Percentiles rank a stretch among this genome's conserved stretches.
phyloP scores from a whole-genome alignment of 1,140 invertebrate genomes.

The Euschistus heros region DNA sequence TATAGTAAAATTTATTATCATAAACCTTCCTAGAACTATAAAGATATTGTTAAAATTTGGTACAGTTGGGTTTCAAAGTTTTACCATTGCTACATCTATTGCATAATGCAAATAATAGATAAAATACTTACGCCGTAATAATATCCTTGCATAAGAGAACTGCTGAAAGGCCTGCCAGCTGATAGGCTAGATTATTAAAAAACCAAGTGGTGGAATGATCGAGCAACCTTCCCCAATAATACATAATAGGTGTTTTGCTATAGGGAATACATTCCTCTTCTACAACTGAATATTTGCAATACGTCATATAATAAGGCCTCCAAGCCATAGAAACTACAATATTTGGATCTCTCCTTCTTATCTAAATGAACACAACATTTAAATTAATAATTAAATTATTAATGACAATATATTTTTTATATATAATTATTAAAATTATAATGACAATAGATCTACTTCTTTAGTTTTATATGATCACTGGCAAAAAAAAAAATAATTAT shows the following conservation, averaged over 20 bases:
- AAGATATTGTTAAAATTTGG: too few species aligned
- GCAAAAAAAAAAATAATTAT: too few species aligned
- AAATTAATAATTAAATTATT: too few species aligned
- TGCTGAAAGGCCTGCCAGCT: constrained; percentile 47
- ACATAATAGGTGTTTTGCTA: not conserved
- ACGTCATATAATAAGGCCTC: constrained; percentile 45
- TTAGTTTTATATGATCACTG: too few species aligned
- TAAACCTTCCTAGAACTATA: too few species aligned
- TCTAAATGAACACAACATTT: constrained; percentile 39
- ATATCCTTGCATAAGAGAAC: constrained; percentile 58
- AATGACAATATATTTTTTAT: too few species aligned
- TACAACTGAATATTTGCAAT: constrained; percentile 34
- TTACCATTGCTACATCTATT: too few species aligned
- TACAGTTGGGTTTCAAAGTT: too few species aligned
- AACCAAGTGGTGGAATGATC: constrained; percentile 46
- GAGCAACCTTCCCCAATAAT: constrained; percentile 29
- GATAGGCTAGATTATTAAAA: constrained; percentile 42
- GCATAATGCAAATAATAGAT: not conserved
- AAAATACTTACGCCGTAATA: constrained; percentile 45
- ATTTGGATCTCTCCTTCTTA: constrained; percentile 48
- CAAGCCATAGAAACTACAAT: constrained; percentile 53
- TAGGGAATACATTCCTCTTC: constrained; percentile 34
- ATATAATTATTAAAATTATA: too few species aligned
- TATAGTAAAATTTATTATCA: too few species aligned
- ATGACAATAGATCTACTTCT: too few species aligned